Percentiles rank a stretch among this genome's conserved stretches.
Evolutionary conservation across 2,888 invertebrate genomes (phyloP).

Genomic region (Apamea crenata): DNA sequence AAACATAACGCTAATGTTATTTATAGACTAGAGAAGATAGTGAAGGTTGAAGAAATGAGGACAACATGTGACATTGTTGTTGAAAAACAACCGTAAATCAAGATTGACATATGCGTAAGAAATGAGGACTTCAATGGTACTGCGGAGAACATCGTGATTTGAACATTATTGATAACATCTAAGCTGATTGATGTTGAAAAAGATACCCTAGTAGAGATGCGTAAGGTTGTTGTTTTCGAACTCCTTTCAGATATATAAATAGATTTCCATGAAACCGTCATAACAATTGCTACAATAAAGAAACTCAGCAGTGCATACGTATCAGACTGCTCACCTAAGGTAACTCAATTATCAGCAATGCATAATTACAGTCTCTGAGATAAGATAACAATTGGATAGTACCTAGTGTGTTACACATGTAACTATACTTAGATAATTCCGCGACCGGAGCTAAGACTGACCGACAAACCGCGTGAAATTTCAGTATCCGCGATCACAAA

Average conservation of each 20-base stretch:
- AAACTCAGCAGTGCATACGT: conserved; percentile 4
- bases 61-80: conserved; percentile 29
- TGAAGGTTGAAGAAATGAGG: conserved; percentile 21
- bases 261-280: background rate
- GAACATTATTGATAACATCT: conserved; percentile 18
- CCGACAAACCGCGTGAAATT: conserved; percentile 53
- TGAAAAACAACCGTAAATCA: conserved; percentile 23
- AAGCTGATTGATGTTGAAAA: background rate
- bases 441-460: conserved; percentile 7
- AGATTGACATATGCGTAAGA: conserved; percentile 32
- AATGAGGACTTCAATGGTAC: conserved; percentile 12
- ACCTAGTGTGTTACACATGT: background rate
- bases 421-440: conserved; percentile 10
- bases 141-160: conserved; percentile 9
- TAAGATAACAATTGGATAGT: conserved; percentile 38
- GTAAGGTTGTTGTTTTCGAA: conserved; percentile 5
- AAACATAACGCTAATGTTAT: conserved; percentile 26
- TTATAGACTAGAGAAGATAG: conserved; percentile 1
- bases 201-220: background rate
- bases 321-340: conserved; percentile 11
- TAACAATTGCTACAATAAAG: background rate
- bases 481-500: conserved; percentile 64
- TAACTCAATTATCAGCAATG: conserved; percentile 43
- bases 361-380: conserved; percentile 27
- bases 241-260: background rate